These are phyloP conservation scores for Drosophila bunnanda DNA, from an alignment of 2,888 invertebrate species.

Conservation along the genomic window DNA sequence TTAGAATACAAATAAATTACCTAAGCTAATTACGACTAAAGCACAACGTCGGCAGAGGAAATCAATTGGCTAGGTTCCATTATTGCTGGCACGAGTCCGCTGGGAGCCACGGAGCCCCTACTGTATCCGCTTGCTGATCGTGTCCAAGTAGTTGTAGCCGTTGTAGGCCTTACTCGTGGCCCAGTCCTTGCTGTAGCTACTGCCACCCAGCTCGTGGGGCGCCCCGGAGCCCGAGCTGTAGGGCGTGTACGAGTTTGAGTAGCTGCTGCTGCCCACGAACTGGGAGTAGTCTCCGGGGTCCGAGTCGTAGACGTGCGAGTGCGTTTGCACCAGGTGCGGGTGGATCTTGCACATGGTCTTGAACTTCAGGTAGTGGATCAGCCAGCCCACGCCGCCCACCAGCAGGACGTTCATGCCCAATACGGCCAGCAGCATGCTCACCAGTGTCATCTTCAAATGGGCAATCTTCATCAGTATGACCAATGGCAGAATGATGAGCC, in stretches of 20 bases:
- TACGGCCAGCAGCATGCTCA: slow-evolving; percentile 79
- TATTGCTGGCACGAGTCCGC: slow-evolving; percentile 56
- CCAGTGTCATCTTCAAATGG: slow-evolving; percentile 82
- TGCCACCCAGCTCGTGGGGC: slow-evolving; percentile 75
- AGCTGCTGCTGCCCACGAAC: slow-evolving; percentile 82
- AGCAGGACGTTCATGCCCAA: slow-evolving; percentile 81
- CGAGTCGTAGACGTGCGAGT: slow-evolving; percentile 83
- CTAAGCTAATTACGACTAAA: slow-evolving; percentile 46
- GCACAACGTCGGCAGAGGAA: slow-evolving; percentile 31
- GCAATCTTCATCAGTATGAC: slow-evolving; percentile 83
- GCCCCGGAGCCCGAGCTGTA: slow-evolving; percentile 53
- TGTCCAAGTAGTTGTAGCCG: slow-evolving; percentile 81
- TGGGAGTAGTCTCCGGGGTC: slow-evolving; percentile 83
- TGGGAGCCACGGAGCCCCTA: not conserved
- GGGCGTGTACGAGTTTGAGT: slow-evolving; percentile 68
- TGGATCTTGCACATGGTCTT: slow-evolving; percentile 84
- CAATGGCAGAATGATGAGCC: slow-evolving; percentile 82
- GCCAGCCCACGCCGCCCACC: slow-evolving; percentile 82
- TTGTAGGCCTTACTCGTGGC: slow-evolving; percentile 81
- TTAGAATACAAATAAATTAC: slow-evolving; percentile 50
- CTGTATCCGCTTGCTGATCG: slow-evolving; percentile 79
- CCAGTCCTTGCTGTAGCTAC: slow-evolving; percentile 82
- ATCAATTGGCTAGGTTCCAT: slow-evolving; percentile 55
- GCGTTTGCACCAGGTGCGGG: slow-evolving; percentile 82
- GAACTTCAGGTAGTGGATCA: slow-evolving; percentile 83